phyloP scores from a whole-genome alignment of 2,888 invertebrate species.

The Campoplex nolae region DNA sequence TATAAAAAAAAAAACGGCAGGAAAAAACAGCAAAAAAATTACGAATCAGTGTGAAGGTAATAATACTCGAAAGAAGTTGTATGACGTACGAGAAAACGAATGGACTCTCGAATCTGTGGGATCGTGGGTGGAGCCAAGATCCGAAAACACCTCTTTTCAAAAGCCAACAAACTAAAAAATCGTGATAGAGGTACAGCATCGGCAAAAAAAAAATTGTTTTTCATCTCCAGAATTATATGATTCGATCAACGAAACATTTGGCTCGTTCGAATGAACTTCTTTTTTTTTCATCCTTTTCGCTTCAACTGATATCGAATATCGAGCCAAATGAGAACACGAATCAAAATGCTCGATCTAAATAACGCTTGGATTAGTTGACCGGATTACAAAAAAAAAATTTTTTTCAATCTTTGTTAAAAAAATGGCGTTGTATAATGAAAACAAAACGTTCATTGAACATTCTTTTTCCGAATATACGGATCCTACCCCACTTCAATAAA shows the following conservation, averaged over 20 bases:
- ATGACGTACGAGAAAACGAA: slow-evolving; percentile 2
- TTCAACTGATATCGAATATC: no score
- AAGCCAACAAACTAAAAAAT: neutral
- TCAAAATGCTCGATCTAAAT: no score
- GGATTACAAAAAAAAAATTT: no score
- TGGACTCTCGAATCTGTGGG: neutral
- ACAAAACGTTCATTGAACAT: neutral
- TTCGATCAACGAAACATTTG: no score
- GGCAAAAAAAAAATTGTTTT: neutral
- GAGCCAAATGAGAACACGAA: no score
- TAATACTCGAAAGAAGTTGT: neutral
- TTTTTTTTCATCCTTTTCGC: no score
- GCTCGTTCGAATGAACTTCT: no score
- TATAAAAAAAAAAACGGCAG: no score
- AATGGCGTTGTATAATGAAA: no score
- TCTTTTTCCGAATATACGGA: neutral
- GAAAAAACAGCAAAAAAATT: neutral
- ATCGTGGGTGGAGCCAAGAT: neutral
- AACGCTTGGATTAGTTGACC: no score
- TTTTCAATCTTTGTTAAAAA: no score
- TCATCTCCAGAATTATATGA: no score
- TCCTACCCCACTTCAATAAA: neutral
- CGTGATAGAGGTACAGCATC: neutral
- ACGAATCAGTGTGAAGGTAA: neutral
- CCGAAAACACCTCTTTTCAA: neutral